Evolutionary conservation across 2,113 vertebrate genomes (phyloP), one percentile per base, ranked within the genome.

Genomic region (Nymphicus hollandicus): DNA sequence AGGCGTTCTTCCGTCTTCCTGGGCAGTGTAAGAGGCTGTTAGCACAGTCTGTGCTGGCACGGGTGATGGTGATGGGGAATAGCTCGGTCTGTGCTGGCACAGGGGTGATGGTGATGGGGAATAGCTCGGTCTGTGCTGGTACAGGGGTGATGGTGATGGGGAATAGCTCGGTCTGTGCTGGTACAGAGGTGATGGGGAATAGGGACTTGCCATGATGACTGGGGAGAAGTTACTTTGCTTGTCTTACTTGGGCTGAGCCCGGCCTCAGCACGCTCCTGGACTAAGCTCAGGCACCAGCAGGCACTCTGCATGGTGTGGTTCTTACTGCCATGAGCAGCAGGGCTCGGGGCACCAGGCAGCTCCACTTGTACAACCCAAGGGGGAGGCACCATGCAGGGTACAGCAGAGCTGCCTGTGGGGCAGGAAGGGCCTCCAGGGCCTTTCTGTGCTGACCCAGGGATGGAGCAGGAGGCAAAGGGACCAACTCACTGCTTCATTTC

Each of bases 1-100:
- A 99, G 96, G 37, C 99, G 98, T 94, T 99, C 99, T 18, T 99
- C 99, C 15, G 98, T 97, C 91, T 99, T 99, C 97, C 99, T 99
- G 93, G 5, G 93, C 65, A 61, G 76, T 0, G 2, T 2, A 81
- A 33, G 16, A 24, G 8, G 9, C 29, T 1, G 0, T 95, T 4
- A 91, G 63, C 58, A 23, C 24, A 53, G 61, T 5, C 44, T 27
- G 13, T n/a, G 19, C 31, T 20, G 18, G 19, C 53, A 56, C 0
- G 55, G 18, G n/a, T n/a, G n/a, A n/a, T n/a, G 31, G 5, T 55
- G 28, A 53, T 5, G 28, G 28, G 52, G 52, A 53, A 53, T 3
- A 89, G 61, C 52, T 25, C 29, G 41, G 61, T 7, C 29, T 28
- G 47, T 22, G 27, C 35, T 7, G 27, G 18, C 16, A 23, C 0